phyloP scores from a whole-genome alignment of 2,113 vertebrate species.

The Formicarius rufipectus region DNA sequence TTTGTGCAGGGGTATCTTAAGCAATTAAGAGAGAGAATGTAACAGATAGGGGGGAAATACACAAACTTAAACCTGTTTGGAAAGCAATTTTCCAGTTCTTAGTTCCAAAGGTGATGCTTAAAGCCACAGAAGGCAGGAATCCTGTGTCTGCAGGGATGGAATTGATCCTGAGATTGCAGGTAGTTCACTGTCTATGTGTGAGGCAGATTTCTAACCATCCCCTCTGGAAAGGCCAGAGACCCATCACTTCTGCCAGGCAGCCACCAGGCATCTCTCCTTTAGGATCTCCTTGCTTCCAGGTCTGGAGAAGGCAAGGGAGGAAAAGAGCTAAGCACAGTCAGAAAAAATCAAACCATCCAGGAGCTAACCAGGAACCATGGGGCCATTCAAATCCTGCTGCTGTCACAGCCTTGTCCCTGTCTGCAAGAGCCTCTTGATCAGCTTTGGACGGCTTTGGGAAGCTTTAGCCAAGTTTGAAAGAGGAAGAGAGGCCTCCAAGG shows the following conservation, averaged over 20 bases:
- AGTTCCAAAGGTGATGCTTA: not conserved
- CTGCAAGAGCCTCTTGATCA: not conserved
- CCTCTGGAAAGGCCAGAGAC: not conserved
- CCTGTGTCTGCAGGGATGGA: not conserved
- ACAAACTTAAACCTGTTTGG: not conserved
- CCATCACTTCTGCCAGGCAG: not conserved
- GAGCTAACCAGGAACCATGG: not conserved
- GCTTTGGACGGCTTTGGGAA: not conserved
- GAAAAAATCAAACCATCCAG: not conserved
- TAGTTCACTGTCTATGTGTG: not conserved
- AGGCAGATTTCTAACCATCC: not conserved
- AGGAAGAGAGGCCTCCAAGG: not conserved
- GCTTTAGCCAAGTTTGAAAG: not conserved
- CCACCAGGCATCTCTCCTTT: rapidly evolving
- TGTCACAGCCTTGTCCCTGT: not conserved
- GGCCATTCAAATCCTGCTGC: not conserved
- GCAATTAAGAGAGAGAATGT: slow-evolving; percentile 6
- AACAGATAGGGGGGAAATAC: not conserved
- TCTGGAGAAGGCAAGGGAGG: not conserved
- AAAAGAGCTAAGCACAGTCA: not conserved
- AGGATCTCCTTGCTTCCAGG: not conserved
- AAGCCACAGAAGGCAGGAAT: not conserved
- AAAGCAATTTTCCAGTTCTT: not conserved
- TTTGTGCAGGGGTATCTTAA: not conserved
- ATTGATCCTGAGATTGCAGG: not conserved